Evolutionary conservation across 2,113 vertebrate species (phyloP).

Genomic region (Cynoglossus semilaevis): DNA sequence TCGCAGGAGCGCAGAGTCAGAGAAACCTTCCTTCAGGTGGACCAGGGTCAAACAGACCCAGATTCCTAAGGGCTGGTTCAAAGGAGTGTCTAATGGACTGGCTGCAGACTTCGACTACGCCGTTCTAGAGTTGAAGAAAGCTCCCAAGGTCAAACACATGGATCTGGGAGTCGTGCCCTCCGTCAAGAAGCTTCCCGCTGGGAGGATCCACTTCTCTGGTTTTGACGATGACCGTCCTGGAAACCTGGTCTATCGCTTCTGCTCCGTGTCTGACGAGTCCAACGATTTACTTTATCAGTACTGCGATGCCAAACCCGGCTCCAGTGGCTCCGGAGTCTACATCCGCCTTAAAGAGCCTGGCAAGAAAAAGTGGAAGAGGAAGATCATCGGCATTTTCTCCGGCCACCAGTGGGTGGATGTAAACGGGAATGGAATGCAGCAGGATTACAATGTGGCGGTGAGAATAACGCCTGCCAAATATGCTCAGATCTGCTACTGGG

Average conservation of each 20-base stretch:
- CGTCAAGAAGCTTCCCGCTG: conserved; percentile 84
- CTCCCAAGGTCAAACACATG: conserved; percentile 87
- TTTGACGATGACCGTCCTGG: conserved; percentile 89
- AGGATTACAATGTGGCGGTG: conserved; percentile 97
- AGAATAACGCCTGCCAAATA: conserved; percentile 95
- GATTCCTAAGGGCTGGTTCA: conserved; percentile 92
- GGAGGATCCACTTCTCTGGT: conserved; percentile 94
- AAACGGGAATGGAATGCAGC: conserved; percentile 82
- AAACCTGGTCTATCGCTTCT: conserved; percentile 92
- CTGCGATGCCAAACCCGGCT: conserved; percentile 91
- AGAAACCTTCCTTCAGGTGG: conserved; percentile 89
- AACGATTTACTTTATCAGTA: conserved; percentile 90
- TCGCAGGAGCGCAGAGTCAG: conserved; percentile 55
- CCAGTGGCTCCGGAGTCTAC: conserved; percentile 92
- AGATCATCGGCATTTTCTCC: conserved; percentile 90
- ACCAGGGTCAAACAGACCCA: conserved; percentile 90
- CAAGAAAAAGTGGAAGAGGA: conserved; percentile 90
- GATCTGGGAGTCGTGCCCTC: conserved; percentile 88
- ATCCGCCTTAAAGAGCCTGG: conserved; percentile 89
- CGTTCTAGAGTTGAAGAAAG: conserved; percentile 88
- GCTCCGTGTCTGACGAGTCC: conserved; percentile 91
- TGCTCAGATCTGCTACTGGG: conserved; percentile 95
- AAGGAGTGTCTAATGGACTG: conserved; percentile 74
- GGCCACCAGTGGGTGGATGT: conserved; percentile 95
- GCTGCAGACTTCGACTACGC: conserved; percentile 92